These are phyloP conservation scores for Drosophila miranda DNA, from an alignment of 1,140 invertebrate genomes.

Conservation along the genomic window DNA sequence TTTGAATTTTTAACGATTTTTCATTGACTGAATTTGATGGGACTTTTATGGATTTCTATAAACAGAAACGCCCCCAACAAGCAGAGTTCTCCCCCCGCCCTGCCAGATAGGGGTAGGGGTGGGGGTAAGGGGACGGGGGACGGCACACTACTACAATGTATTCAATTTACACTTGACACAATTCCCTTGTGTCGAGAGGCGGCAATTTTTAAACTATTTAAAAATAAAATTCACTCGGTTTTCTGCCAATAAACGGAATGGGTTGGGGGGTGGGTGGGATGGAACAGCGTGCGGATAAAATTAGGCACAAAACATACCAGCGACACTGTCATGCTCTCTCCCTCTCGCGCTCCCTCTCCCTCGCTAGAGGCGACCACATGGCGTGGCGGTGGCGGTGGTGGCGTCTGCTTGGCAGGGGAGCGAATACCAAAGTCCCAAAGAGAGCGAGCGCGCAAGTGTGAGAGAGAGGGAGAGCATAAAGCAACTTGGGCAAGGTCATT, in stretches of 20 bases:
- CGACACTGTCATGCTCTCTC: conserved; percentile 27
- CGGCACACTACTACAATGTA: conserved; percentile 3
- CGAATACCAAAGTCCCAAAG: conserved; percentile 35
- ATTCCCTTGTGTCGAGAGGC: conserved; percentile 43
- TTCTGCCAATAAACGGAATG: conserved; percentile 54
- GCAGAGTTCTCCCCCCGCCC: no score
- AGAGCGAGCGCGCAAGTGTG: conserved; percentile 6
- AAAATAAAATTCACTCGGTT: conserved; percentile 58
- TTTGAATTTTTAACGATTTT: conserved; percentile 31
- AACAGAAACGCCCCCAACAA: neutral
- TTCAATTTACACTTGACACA: conserved; percentile 73
- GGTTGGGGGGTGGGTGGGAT: neutral
- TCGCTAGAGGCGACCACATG: conserved; percentile 53
- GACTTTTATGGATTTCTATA: conserved; percentile 35
- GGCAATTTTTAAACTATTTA: conserved; percentile 61
- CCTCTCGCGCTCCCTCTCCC: conserved; percentile 2
- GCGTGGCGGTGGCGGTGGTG: conserved; percentile 10
- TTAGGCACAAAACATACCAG: conserved; percentile 55
- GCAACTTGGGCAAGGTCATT: conserved; percentile 77
- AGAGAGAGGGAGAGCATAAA: conserved; percentile 14
- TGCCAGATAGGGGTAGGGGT: neutral
- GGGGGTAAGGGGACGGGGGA: no score
- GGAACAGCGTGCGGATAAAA: conserved; percentile 62
- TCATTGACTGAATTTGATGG: conserved; percentile 27
- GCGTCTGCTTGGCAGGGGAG: conserved; percentile 67